These are phyloP conservation scores for Diorhabda elongata DNA, from an alignment of 1,140 invertebrate genomes.

Conservation along the genomic window DNA sequence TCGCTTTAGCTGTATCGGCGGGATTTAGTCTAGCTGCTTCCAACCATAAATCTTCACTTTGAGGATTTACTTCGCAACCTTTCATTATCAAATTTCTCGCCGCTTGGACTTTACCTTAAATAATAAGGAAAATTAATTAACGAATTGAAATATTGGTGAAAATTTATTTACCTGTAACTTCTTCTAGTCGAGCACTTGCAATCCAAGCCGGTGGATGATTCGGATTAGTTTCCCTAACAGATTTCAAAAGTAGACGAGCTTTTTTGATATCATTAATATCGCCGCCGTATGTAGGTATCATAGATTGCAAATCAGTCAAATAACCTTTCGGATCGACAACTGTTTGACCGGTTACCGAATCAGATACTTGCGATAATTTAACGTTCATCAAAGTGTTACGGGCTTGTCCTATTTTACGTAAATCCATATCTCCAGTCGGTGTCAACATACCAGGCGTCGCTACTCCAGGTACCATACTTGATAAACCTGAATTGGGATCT, in stretches of 20 bases:
- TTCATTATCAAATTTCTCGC: constrained; percentile 98
- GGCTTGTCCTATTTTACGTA: constrained; percentile 98
- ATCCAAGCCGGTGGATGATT: constrained; percentile 99
- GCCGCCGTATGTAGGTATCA: constrained; percentile 97
- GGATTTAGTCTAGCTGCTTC: constrained; percentile 95
- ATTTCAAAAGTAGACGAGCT: constrained; percentile 92
- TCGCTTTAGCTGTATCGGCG: constrained; percentile 88
- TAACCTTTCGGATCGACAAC: constrained; percentile 99
- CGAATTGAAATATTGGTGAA: not conserved
- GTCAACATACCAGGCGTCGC: constrained; percentile 74
- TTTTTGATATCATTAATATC: constrained; percentile 99
- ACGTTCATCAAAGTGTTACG: constrained; percentile 99
- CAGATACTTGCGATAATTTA: constrained; percentile 94
- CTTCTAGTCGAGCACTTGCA: constrained; percentile 95
- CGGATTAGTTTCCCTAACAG: constrained; percentile 97
- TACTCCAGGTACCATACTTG: constrained; percentile 79
- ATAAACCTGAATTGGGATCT: constrained; percentile 79
- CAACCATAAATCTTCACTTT: constrained; percentile 96
- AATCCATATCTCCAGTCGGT: constrained; percentile 90
- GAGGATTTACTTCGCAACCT: constrained; percentile 91
- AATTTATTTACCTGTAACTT: constrained; percentile 76
- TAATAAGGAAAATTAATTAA: not conserved
- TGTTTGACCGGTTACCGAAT: constrained; percentile 98
- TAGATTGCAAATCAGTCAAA: constrained; percentile 95
- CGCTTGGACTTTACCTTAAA: constrained; percentile 79